Evolutionary conservation across 1,140 invertebrate genomes (phyloP).

Genomic region (Brachionus paranguensis): DNA sequence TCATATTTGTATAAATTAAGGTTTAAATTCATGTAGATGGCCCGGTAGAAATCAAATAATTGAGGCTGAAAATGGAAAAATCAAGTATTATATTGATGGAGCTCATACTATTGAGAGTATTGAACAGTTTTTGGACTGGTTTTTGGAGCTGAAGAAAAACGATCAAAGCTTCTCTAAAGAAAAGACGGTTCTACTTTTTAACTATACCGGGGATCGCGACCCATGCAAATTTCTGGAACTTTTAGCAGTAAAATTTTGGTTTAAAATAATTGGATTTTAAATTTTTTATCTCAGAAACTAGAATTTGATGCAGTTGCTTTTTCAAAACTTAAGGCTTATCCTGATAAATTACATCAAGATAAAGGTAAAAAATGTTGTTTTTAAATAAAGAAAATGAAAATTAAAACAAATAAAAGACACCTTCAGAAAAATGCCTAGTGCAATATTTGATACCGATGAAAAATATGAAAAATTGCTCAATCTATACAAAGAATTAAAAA

Average conservation of each 20-base stretch:
- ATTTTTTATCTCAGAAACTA: background rate
- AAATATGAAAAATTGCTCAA: constrained; percentile 28
- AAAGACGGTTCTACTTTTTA: constrained; percentile 24
- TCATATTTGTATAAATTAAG: background rate
- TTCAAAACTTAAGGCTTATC: constrained; percentile 13
- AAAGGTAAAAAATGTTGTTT: background rate
- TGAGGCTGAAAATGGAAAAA: background rate
- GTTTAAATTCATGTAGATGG: constrained; percentile 17
- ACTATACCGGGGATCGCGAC: constrained; percentile 30
- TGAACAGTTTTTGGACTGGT: constrained; percentile 38
- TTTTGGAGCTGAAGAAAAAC: background rate
- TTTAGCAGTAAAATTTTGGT: background rate
- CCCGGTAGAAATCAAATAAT: constrained; percentile 38
- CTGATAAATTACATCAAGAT: background rate
- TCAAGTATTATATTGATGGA: constrained; percentile 29
- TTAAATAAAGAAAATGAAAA: background rate
- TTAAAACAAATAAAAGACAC: background rate
- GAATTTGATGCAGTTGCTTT: constrained; percentile 36
- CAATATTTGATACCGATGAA: background rate
- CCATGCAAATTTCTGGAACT: constrained; percentile 30
- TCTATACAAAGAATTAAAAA: background rate
- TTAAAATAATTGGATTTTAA: background rate
- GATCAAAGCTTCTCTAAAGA: background rate
- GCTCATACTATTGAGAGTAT: constrained; percentile 36
- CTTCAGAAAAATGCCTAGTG: constrained; percentile 34